Conservation (phyloP, 2,888 invertebrate species). For the Tenthredo livida region DNA sequence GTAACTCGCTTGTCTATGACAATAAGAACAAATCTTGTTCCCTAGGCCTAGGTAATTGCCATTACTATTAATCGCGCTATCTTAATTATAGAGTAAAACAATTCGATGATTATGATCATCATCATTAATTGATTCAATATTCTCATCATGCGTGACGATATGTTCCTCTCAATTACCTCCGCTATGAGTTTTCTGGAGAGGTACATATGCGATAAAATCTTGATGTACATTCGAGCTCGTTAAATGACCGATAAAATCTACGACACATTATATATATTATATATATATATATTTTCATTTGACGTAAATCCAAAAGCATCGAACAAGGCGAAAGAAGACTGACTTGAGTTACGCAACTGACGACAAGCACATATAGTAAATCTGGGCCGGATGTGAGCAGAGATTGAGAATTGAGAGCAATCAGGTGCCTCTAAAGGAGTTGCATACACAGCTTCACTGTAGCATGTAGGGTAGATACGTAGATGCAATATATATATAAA, state of each 20-base stretch:
- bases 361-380: neutral
- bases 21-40: neutral
- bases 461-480: neutral
- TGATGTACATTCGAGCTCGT: neutral
- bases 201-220: neutral
- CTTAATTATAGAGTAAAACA: neutral
- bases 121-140: neutral
- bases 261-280: neutral
- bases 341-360: neutral
- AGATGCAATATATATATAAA: neutral
- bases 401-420: constrained; percentile 46
- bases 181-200: neutral
- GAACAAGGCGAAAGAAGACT: neutral
- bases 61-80: neutral
- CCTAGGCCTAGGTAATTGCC: neutral
- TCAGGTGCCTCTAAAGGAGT: constrained; percentile 12
- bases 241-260: neutral
- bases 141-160: neutral
- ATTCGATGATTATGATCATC: neutral
- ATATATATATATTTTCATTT: neutral
- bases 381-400: constrained; percentile 26
- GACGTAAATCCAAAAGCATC: neutral
- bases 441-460: neutral
- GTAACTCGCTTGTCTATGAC: neutral
- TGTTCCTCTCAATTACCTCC: neutral